These are phyloP conservation scores for Formicarius rufipectus DNA, from an alignment of 2,113 vertebrate genomes.

Conservation along the genomic window DNA sequence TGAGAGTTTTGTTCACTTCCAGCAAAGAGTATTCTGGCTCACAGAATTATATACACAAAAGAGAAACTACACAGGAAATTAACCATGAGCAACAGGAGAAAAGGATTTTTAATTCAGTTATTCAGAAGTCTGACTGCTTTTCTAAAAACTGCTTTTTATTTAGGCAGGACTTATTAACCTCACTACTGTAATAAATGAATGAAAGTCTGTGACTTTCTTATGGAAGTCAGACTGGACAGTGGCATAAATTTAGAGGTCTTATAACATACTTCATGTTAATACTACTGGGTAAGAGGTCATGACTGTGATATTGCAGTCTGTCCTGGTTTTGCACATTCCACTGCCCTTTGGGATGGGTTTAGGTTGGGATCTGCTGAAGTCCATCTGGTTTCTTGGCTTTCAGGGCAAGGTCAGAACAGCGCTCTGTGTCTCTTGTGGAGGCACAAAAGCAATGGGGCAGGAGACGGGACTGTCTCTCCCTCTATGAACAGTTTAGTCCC, in stretches of 20 bases:
- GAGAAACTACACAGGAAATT: background rate
- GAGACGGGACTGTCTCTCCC: background rate
- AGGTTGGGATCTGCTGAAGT: background rate
- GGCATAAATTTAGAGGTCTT: background rate
- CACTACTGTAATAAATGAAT: background rate
- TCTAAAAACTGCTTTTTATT: background rate
- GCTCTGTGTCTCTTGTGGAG: accelerated
- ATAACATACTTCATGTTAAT: background rate
- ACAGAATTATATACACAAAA: background rate
- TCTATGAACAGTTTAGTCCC: background rate
- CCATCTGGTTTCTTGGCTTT: background rate
- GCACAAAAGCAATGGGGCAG: accelerated
- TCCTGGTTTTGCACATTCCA: background rate
- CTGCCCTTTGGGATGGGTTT: background rate
- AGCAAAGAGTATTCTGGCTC: background rate
- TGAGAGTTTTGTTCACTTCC: background rate
- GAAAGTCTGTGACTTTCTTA: background rate
- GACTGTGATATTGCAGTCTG: background rate
- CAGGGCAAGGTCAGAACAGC: background rate
- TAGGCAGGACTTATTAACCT: background rate
- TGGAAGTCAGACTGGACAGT: background rate
- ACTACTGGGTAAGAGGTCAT: background rate
- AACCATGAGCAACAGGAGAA: background rate
- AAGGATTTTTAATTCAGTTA: background rate
- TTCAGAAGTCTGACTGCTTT: background rate